A percentile compares a stretch with the other conserved stretches of the same genome.
phyloP scores from a whole-genome alignment of 2,797 vertebrate species.

The Spheniscus humboldti region DNA sequence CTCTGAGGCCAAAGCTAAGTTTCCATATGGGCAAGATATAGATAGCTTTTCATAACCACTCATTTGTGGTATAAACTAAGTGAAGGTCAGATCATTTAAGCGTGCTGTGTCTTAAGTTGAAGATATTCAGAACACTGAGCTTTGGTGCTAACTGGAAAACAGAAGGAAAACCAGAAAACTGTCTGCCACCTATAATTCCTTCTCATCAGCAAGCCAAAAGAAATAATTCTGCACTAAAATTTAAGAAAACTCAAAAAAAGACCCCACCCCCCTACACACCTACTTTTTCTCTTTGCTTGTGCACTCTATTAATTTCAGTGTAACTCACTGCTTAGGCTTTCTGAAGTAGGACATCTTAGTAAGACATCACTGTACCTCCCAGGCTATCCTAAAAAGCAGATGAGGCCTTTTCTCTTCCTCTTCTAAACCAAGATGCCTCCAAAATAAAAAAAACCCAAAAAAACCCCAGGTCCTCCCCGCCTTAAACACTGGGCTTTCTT shows the following conservation, averaged over 20 bases:
- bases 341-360: not conserved
- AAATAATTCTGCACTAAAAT: not conserved
- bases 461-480: accelerated
- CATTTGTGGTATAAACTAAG: not conserved
- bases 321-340: not conserved
- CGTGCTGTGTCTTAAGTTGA: not conserved
- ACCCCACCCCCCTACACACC: accelerated
- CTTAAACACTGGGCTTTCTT: not conserved
- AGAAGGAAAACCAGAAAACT: not conserved
- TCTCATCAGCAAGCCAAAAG: not conserved
- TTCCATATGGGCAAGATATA: not conserved
- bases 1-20: not conserved
- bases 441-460: not conserved
- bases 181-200: not conserved
- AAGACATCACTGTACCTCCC: not conserved
- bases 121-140: not conserved
- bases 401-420: not conserved
- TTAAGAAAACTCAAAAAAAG: not conserved
- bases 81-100: not conserved
- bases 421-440: not conserved
- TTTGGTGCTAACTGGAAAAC: not conserved
- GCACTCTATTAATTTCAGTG: not conserved
- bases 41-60: not conserved
- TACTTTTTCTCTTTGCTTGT: not conserved
- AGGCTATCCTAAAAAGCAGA: not conserved